Conservation (phyloP, 2,888 invertebrate species). For the Yponomeuta evonymella region DNA sequence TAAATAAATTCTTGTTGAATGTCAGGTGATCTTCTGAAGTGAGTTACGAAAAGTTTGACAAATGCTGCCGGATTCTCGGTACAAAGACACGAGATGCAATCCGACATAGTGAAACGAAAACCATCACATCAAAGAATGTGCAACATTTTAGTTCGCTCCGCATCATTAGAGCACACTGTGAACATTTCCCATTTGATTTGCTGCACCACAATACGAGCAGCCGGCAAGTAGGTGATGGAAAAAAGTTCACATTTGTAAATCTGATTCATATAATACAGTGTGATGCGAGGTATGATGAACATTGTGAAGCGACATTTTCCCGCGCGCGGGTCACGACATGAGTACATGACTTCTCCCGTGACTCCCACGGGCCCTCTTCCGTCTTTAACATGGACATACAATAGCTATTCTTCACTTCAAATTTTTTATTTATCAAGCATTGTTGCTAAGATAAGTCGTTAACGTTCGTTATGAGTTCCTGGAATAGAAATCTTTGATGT, state of each 20-base stretch:
- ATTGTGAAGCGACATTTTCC: conserved; percentile 15
- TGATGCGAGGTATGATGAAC: conserved; percentile 7
- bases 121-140: neutral
- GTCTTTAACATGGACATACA: conserved; percentile 57
- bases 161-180: neutral
- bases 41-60: no score
- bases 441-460: conserved; percentile 58
- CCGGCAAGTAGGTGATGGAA: neutral
- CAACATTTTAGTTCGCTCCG: neutral
- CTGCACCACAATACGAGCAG: neutral
- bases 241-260: conserved; percentile 13
- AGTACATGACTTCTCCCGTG: conserved; percentile 33
- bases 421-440: conserved; percentile 52
- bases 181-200: conserved; percentile 6
- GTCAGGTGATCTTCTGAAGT: no score
- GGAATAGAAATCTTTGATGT: conserved; percentile 56
- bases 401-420: conserved; percentile 52
- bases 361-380: conserved; percentile 65
- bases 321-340: conserved; percentile 13
- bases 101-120: neutral
- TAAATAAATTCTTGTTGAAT: no score
- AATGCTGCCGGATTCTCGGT: no score
- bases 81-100: no score
- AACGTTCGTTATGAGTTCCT: conserved; percentile 55
- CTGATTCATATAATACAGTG: neutral